Evolutionary conservation across 2,888 invertebrate species (phyloP), one percentile per base, ranked within the genome.

Genomic region (Octonoba sinensis): DNA sequence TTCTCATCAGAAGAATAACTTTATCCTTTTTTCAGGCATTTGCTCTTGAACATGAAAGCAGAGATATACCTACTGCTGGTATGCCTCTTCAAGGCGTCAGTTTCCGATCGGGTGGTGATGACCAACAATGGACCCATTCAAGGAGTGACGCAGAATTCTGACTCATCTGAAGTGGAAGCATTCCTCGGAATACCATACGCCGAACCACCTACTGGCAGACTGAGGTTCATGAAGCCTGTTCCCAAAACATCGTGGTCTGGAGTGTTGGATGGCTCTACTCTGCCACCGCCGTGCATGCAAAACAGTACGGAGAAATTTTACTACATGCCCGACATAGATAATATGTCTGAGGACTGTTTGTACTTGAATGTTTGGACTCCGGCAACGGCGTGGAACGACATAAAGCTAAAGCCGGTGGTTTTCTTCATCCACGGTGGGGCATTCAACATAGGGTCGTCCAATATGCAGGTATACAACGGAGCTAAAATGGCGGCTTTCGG

Each of bases 111-210:
- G 46, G 59, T 81, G 6, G 74, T 81, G 1, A 74, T 74, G 74
- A 81, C 81, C 1, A 74, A 64, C 22, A 74, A 46, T 12, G 82
- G 82, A 18, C 71, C 82, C 12, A 12, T 82, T n/a, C 73, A 72
- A 56, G 82, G 82, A 0, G 18, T 72, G 13, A 71, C 76, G 0
- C 59, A 72, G 2, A 24, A 44, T 8, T 36, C 66, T 8, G 47
- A 64, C 12, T 36, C 27, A 4, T 16, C 44, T 4, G 47, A 60
- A 13, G 47, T 83, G 12, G 77, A 73, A 36, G 83, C 83, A 0
- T 89, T 87, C 84, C 86, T 89, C 8, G 89, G 89, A 24, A 87
- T 89, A 16, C 89, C 89, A 0, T 89, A 89, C 83, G 89, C 89
- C 1, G 87, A 87, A 66, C 89, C 89, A 18, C 89, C 89, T 4